Evolutionary conservation across 2,888 invertebrate species (phyloP).

Genomic region (Selenia dentaria): DNA sequence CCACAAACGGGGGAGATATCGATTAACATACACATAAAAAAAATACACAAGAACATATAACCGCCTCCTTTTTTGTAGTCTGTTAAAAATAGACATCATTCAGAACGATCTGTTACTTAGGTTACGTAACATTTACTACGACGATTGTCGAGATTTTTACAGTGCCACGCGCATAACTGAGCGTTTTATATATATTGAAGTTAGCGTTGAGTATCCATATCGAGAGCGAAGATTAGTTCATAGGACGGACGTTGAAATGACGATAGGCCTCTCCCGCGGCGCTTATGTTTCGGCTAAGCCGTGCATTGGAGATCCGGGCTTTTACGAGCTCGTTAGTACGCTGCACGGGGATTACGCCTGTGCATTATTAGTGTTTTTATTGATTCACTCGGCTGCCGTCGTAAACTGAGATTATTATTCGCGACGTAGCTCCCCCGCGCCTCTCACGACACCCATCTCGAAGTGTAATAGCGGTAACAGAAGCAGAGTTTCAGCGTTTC

Average conservation of each 20-base stretch:
- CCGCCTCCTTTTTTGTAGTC: too few relatives aligned
- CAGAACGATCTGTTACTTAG: too few relatives aligned
- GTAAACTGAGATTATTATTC: constrained; percentile 85
- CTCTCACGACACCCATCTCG: constrained; percentile 44
- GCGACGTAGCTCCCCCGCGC: constrained; percentile 62
- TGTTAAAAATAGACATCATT: too few relatives aligned
- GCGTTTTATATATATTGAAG: too few relatives aligned
- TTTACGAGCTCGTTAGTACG: constrained; percentile 83
- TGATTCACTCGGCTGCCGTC: constrained; percentile 83
- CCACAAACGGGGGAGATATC: too few relatives aligned
- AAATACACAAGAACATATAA: too few relatives aligned
- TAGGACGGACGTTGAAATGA: neutral
- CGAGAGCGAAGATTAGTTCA: constrained; percentile 23
- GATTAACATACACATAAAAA: too few relatives aligned
- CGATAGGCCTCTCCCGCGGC: constrained; percentile 41
- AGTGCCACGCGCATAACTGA: too few relatives aligned
- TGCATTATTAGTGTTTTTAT: constrained; percentile 85
- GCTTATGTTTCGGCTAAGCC: constrained; percentile 70
- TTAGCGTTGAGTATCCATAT: constrained; percentile 20
- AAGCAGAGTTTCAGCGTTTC: constrained; percentile 1
- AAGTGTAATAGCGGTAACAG: neutral
- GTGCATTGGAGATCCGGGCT: constrained; percentile 78
- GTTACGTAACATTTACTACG: too few relatives aligned
- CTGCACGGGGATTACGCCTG: constrained; percentile 82
- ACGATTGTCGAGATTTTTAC: too few relatives aligned